Conservation (phyloP, 1,140 invertebrate genomes). For the Neodiprion fabricii region DNA sequence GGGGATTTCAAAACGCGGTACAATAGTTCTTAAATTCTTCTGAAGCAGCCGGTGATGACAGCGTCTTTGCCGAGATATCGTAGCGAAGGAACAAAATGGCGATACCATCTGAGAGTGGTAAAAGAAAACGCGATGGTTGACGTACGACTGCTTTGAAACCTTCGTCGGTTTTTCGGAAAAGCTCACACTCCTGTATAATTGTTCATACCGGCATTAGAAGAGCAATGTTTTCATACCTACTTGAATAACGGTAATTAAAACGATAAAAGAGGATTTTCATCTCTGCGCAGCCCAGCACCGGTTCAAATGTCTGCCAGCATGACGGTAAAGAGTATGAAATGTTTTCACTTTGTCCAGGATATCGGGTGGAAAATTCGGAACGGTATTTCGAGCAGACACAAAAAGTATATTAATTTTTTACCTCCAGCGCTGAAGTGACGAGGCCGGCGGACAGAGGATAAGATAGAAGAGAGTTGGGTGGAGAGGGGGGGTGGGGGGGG, state of each 20-base stretch:
- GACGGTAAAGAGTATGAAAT: not conserved
- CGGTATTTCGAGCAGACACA: not conserved
- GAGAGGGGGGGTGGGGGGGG: not conserved
- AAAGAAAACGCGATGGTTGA: too few species aligned
- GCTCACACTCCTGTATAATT: too few species aligned
- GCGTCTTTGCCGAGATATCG: too few species aligned
- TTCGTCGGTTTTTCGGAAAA: too few species aligned
- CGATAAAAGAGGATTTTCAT: not conserved
- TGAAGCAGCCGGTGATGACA: too few species aligned
- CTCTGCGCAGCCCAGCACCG: not conserved
- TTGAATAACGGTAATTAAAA: not conserved
- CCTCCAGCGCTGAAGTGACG: not conserved
- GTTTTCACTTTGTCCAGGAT: not conserved
- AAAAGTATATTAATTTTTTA: slow-evolving; percentile 6
- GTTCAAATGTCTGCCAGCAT: not conserved
- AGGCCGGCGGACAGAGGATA: not conserved
- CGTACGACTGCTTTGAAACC: too few species aligned
- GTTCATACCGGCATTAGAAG: too few species aligned
- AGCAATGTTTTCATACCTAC: too few species aligned
- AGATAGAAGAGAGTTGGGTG: not conserved
- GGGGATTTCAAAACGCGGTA: too few species aligned
- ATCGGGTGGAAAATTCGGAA: slow-evolving; percentile 2
- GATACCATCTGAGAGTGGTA: too few species aligned
- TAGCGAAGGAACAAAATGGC: too few species aligned
- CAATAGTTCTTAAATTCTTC: too few species aligned